phyloP scores from a whole-genome alignment of 2,113 vertebrate genomes.

The Pachypanchax playfairii region DNA sequence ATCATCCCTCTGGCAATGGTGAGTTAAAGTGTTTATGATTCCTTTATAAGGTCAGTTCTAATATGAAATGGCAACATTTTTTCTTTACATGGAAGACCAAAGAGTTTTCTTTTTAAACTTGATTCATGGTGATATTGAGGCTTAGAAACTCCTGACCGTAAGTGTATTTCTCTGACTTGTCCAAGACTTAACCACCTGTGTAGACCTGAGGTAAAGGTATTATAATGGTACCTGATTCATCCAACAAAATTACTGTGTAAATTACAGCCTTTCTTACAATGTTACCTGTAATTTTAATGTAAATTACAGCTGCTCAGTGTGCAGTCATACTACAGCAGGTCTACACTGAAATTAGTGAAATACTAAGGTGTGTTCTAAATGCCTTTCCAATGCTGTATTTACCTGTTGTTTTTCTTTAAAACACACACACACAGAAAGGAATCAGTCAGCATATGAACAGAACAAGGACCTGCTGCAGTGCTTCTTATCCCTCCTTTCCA shows the following conservation, averaged over 20 bases:
- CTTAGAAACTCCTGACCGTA: too few species aligned
- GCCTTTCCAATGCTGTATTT: not conserved
- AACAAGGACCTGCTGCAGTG: not conserved
- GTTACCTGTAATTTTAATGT: not conserved
- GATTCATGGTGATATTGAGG: too few species aligned
- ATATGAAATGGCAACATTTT: too few species aligned
- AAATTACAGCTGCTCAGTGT: not conserved
- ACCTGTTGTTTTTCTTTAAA: too few species aligned
- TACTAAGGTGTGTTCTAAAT: not conserved
- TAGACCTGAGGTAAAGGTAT: not conserved
- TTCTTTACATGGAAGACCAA: too few species aligned
- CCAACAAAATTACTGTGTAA: not conserved
- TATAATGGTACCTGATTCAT: not conserved
- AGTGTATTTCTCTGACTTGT: too few species aligned
- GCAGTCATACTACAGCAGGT: not conserved
- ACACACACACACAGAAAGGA: not conserved
- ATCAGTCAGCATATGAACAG: not conserved
- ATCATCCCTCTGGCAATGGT: constrained; percentile 98
- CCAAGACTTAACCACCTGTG: not conserved
- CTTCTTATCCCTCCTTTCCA: too few species aligned
- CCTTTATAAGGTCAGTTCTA: too few species aligned
- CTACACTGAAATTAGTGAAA: not conserved
- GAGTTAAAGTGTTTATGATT: too few species aligned
- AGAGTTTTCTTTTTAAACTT: too few species aligned
- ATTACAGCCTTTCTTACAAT: not conserved